A percentile compares a stretch with the other conserved stretches of the same genome.
These are phyloP conservation scores for Valencia hispanica DNA, from an alignment of 2,797 vertebrate genomes.

Conservation along the genomic window DNA sequence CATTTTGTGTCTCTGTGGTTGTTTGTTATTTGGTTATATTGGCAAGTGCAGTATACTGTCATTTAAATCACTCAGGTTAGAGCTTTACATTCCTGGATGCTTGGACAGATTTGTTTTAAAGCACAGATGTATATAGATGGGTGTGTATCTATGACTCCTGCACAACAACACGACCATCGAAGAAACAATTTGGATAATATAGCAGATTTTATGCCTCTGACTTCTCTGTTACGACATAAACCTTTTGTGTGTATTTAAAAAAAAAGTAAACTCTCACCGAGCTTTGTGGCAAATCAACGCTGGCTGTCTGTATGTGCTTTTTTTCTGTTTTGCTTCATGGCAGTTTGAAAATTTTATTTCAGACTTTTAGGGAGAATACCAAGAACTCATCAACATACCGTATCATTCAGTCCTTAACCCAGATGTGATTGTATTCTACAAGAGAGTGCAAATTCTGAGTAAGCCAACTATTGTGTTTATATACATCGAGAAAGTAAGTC, in stretches of 20 bases:
- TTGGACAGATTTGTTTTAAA: not conserved
- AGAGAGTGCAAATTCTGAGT: conserved; percentile 23
- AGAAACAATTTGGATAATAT: conserved; percentile 23
- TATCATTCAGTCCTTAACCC: conserved; percentile 10
- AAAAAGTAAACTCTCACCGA: not conserved
- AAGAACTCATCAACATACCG: not conserved
- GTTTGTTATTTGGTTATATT: not conserved
- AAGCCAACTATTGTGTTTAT: conserved; percentile 31
- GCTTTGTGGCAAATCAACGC: conserved; percentile 23
- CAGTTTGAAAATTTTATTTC: conserved; percentile 11
- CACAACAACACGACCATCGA: conserved; percentile 32
- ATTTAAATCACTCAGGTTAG: conserved; percentile 7
- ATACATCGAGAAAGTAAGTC: conserved; percentile 45
- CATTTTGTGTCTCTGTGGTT: conserved; percentile 2
- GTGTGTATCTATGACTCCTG: conserved; percentile 30
- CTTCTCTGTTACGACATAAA: conserved; percentile 7
- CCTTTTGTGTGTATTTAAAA: no score
- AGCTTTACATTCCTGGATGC: conserved; percentile 24
- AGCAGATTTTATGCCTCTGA: conserved; percentile 4
- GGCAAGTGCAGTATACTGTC: not conserved
- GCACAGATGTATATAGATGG: not conserved
- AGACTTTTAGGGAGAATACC: conserved; percentile 22
- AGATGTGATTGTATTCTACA: conserved; percentile 11
- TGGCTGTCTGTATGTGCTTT: conserved; percentile 50
- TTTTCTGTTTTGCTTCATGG: conserved; percentile 14